Evolutionary conservation across 2,888 invertebrate genomes (phyloP).

Genomic region (Bombylius major): DNA sequence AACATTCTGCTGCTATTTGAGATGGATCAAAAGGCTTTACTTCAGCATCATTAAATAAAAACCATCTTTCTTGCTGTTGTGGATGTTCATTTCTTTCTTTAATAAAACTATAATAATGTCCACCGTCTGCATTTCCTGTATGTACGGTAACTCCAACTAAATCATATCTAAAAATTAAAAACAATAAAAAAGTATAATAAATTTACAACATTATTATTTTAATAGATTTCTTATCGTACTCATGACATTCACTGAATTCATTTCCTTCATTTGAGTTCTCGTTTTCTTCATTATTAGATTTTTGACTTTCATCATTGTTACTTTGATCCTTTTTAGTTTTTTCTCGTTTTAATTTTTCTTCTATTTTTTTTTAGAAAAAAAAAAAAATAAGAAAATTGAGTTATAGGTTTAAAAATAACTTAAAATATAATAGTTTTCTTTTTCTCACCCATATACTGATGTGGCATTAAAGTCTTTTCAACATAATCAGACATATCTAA

Average conservation of each 20-base stretch:
- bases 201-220: background rate
- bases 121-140: constrained; percentile 95
- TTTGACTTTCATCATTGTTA: constrained; percentile 19
- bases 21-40: constrained; percentile 91
- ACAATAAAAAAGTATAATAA: background rate
- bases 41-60: constrained; percentile 84
- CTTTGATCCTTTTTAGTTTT: constrained; percentile 13
- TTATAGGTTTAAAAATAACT: background rate
- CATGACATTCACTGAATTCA: constrained; percentile 58
- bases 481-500: constrained; percentile 92
- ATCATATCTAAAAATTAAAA: constrained; percentile 45
- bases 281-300: constrained; percentile 18
- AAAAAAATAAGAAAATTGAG: background rate
- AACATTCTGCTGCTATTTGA: constrained; percentile 89
- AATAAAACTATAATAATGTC: constrained; percentile 93
- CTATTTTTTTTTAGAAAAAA: constrained; percentile 32
- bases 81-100: constrained; percentile 60
- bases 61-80: constrained; percentile 75
- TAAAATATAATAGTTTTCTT: too few species aligned
- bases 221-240: constrained; percentile 40
- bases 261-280: constrained; percentile 27
- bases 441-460: constrained; percentile 60
- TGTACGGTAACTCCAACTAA: constrained; percentile 91
- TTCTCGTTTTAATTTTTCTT: constrained; percentile 45
- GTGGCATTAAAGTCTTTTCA: constrained; percentile 84